Percentiles rank a stretch among this genome's conserved stretches.
Evolutionary conservation across 1,140 invertebrate species (phyloP).

Genomic region (Drosophila dunni): DNA sequence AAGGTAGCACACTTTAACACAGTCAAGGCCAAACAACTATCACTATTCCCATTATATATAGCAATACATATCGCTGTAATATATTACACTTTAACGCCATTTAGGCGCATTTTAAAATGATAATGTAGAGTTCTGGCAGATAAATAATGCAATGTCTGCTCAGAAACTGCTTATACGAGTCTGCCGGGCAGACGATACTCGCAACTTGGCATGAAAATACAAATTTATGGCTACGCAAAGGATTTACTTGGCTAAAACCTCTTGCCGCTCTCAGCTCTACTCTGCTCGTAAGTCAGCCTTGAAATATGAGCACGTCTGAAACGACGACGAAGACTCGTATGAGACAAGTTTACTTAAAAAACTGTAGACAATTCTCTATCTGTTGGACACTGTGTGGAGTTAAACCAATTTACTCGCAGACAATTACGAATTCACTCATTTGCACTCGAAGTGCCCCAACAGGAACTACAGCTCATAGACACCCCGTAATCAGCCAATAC

Average conservation of each 20-base stretch:
- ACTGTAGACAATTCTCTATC: conserved; percentile 18
- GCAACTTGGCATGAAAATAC: conserved; percentile 49
- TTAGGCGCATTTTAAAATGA: conserved; percentile 66
- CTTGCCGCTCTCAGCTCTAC: not conserved
- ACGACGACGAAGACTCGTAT: not conserved
- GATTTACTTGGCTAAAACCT: conserved; percentile 49
- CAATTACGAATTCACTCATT: conserved; percentile 60
- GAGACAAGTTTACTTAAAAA: conserved; percentile 28
- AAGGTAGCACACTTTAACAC: conserved; percentile 10
- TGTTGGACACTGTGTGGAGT: conserved; percentile 15
- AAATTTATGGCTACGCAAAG: conserved; percentile 60
- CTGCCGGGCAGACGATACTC: not conserved
- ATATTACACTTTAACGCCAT: conserved; percentile 69
- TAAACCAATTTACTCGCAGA: conserved; percentile 59
- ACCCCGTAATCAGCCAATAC: not conserved
- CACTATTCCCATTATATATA: too few relatives aligned
- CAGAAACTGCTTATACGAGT: conserved; percentile 8
- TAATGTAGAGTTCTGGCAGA: conserved; percentile 54
- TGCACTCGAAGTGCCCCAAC: conserved; percentile 28
- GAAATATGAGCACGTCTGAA: conserved; percentile 14
- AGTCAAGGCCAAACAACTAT: conserved; percentile 13
- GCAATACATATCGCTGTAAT: conserved; percentile 39
- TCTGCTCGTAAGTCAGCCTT: conserved; percentile 15
- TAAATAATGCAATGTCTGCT: conserved; percentile 60
- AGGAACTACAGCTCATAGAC: not conserved